phyloP scores from a whole-genome alignment of 92 coral and sea anemone genomes.

The Meandrina meandrites region DNA sequence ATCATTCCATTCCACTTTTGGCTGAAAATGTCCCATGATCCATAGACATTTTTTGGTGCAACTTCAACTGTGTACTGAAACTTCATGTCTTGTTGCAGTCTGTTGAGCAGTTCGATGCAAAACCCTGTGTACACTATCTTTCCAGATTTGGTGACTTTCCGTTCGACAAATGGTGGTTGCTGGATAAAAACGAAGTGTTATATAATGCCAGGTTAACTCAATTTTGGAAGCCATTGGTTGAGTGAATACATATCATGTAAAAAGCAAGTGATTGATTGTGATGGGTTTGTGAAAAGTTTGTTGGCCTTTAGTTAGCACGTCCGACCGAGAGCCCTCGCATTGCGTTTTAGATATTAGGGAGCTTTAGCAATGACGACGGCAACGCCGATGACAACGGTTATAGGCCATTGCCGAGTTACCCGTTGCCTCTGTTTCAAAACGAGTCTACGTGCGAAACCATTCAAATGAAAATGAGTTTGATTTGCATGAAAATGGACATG shows the following conservation, averaged over 20 bases:
- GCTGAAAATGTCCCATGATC: conserved; percentile 34
- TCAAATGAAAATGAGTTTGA: too few relatives aligned
- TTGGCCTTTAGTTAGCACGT: neutral
- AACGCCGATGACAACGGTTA: too few relatives aligned
- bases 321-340: too few relatives aligned
- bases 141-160: conserved; percentile 10
- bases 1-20: conserved; percentile 64
- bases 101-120: conserved; percentile 57
- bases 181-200: neutral
- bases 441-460: too few relatives aligned
- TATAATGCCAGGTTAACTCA: neutral
- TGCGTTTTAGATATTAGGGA: too few relatives aligned
- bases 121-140: conserved; percentile 50
- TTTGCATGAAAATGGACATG: too few relatives aligned
- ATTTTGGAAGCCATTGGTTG: neutral
- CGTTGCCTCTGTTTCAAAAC: too few relatives aligned
- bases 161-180: conserved; percentile 49
- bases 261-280: neutral
- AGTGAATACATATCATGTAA: neutral
- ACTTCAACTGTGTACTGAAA: conserved; percentile 49
- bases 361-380: too few relatives aligned
- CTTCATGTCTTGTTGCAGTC: conserved; percentile 57
- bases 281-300: neutral
- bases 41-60: conserved; percentile 38
- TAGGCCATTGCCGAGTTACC: too few relatives aligned